Evolutionary conservation across 2,797 vertebrate genomes (phyloP).

Genomic region (Enteromius paludinosus): DNA sequence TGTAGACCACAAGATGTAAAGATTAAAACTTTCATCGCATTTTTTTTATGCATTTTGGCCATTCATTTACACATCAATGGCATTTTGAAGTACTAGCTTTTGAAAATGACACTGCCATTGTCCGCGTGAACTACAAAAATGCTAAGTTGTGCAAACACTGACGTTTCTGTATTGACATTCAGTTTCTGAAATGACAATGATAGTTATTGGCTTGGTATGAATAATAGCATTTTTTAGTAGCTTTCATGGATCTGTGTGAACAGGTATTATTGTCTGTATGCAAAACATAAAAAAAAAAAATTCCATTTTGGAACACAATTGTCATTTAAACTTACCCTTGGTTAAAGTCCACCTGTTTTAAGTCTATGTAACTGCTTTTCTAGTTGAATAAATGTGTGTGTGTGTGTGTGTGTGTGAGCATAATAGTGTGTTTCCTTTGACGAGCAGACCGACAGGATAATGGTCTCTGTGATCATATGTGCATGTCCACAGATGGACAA

Average conservation of each 20-base stretch:
- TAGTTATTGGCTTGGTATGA: not conserved
- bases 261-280: not conserved
- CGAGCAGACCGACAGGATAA: not conserved
- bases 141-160: not conserved
- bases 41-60: not conserved
- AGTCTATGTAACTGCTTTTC: not conserved
- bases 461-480: constrained; percentile 8
- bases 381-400: not conserved
- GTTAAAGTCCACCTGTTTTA: not conserved
- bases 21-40: too few relatives aligned
- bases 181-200: not conserved
- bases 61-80: not conserved
- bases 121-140: not conserved
- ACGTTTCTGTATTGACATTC: not conserved
- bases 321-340: not conserved
- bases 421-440: constrained; percentile 12
- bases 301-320: not conserved
- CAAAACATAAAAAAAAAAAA: not conserved
- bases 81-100: not conserved
- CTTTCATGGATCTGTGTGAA: not conserved
- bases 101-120: not conserved
- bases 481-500: not conserved
- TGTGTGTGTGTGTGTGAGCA: not conserved
- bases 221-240: not conserved
- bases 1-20: not conserved